These are phyloP conservation scores for Engraulis encrasicolus DNA, from an alignment of 2,113 vertebrate genomes.

Conservation along the genomic window DNA sequence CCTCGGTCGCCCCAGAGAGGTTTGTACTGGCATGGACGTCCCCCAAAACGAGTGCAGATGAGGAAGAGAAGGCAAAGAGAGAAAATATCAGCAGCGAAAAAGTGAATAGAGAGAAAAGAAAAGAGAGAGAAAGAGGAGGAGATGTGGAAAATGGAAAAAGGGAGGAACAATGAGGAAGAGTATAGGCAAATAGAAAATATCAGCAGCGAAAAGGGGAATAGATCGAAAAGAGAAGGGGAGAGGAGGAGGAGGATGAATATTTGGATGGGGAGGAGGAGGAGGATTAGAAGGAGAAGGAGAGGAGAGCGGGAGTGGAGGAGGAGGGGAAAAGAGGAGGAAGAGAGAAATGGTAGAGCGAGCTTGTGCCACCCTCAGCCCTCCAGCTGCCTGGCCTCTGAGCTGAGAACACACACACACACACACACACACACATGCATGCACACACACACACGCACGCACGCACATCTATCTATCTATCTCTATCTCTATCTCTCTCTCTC, in stretches of 20 bases:
- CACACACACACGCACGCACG: too few relatives aligned
- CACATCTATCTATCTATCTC: too few relatives aligned
- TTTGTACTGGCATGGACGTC: conserved; percentile 63
- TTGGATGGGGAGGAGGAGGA: too few relatives aligned
- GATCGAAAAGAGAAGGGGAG: too few relatives aligned
- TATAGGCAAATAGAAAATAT: too few relatives aligned
- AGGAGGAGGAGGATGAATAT: background rate
- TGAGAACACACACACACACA: too few relatives aligned
- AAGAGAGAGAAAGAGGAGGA: conserved; percentile 33
- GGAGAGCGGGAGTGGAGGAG: conserved; percentile 19
- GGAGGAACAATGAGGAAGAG: too few relatives aligned
- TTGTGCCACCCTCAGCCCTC: conserved; percentile 64
- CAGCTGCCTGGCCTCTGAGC: conserved; percentile 66
- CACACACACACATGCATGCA: too few relatives aligned
- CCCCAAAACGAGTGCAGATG: conserved; percentile 16
- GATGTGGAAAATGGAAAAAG: too few relatives aligned
- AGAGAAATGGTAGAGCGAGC: conserved; percentile 53
- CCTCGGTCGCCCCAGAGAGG: conserved; percentile 45
- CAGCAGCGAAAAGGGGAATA: too few relatives aligned
- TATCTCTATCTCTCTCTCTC: too few relatives aligned
- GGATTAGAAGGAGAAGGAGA: background rate
- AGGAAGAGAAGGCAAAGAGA: background rate
- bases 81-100: conserved; percentile 45
- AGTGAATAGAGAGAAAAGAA: background rate
- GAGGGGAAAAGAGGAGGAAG: conserved; percentile 39